Percentiles rank a stretch among this genome's conserved stretches.
These are phyloP conservation scores for Globia sparganii DNA, from an alignment of 2,888 invertebrate genomes.

Conservation along the genomic window DNA sequence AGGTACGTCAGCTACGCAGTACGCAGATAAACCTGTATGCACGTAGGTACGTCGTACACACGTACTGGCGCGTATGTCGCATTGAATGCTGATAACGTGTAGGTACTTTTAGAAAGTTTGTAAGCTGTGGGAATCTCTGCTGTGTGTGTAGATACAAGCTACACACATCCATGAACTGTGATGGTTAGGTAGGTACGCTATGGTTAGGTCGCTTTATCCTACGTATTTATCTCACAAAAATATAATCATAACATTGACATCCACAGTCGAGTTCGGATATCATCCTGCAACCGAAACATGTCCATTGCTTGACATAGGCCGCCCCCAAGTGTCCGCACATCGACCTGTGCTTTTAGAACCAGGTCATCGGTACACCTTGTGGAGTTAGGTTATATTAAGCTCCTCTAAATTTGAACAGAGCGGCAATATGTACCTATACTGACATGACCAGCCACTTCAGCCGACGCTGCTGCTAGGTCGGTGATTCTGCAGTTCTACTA, in stretches of 20 bases:
- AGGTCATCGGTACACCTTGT: neutral
- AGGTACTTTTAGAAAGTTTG: constrained; percentile 52
- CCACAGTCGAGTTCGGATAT: neutral
- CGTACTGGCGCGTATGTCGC: constrained; percentile 34
- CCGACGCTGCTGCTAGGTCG: neutral
- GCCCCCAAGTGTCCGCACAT: neutral
- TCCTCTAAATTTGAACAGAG: constrained; percentile 1
- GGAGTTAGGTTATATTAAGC: neutral
- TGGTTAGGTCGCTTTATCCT: neutral
- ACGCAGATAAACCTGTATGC: constrained; percentile 41
- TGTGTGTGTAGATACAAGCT: neutral
- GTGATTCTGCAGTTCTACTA: neutral
- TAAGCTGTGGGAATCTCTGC: constrained; percentile 43
- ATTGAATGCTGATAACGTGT: constrained; percentile 54
- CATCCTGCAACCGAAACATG: neutral
- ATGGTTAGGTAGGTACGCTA: too few species aligned
- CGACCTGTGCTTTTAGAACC: neutral
- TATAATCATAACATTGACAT: neutral
- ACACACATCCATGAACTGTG: neutral
- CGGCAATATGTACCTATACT: neutral
- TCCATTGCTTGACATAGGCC: neutral
- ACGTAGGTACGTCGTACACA: constrained; percentile 39
- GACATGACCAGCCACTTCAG: neutral
- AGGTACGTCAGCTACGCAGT: constrained; percentile 52
- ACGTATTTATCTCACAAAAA: neutral